These are phyloP conservation scores for Peromyscus attwateri DNA, from an alignment of 2,797 vertebrate species.

Conservation along the genomic window DNA sequence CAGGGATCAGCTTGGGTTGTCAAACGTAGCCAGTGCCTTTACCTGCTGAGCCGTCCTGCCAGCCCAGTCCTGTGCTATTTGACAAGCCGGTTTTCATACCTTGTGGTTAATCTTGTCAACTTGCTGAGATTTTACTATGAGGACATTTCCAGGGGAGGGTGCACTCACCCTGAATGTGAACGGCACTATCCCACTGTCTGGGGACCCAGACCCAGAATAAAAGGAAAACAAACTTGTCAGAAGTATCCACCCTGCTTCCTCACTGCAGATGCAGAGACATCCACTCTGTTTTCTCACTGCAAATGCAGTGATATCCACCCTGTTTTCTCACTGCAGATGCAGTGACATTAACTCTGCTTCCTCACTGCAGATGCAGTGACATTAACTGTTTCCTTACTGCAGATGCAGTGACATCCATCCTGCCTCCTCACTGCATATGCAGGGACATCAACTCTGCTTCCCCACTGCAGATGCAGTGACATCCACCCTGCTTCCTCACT, in stretches of 20 bases:
- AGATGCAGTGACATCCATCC: not conserved
- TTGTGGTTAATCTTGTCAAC: not conserved
- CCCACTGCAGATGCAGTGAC: not conserved
- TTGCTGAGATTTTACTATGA: not conserved
- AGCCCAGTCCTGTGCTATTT: not conserved
- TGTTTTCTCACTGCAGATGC: not conserved
- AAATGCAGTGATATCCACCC: not conserved
- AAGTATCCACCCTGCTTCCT: not conserved
- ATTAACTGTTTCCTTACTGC: too few relatives aligned
- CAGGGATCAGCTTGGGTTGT: not conserved
- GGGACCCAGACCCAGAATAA: not conserved
- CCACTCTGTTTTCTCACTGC: not conserved
- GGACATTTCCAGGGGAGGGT: not conserved
- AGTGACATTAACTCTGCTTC: not conserved
- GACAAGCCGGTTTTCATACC: conserved; percentile 38
- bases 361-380: not conserved
- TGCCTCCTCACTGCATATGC: not conserved
- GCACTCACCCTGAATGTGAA: too few relatives aligned
- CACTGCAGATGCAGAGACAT: not conserved
- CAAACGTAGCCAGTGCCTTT: not conserved
- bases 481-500: not conserved
- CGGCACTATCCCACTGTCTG: not conserved
- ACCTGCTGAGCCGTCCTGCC: not conserved
- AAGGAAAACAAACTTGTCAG: not conserved
- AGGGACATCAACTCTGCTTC: not conserved